Conservation (phyloP, 1,140 invertebrate species). For the Drosophila repleta region DNA sequence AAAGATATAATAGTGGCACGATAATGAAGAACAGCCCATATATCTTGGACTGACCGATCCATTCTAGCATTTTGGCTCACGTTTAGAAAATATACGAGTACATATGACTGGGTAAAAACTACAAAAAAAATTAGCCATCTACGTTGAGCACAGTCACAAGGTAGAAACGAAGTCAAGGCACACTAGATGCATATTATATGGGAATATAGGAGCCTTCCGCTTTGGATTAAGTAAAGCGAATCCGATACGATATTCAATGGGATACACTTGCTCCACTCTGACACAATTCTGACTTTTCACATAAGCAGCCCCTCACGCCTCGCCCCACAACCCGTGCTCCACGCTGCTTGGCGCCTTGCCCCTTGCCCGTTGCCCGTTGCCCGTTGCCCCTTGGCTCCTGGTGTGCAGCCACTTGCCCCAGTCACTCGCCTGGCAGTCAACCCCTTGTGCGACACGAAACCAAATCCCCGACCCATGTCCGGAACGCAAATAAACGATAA, state of each 20-base stretch:
- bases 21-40: not conserved
- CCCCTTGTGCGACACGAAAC: constrained; percentile 36
- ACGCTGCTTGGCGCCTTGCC: not conserved
- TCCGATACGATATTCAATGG: constrained; percentile 12
- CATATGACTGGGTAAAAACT: not conserved
- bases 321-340: not conserved
- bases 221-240: not conserved
- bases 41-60: not conserved
- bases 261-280: constrained; percentile 27
- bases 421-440: constrained; percentile 22
- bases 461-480: constrained; percentile 48
- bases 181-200: not conserved
- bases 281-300: constrained; percentile 52
- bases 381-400: constrained; percentile 11
- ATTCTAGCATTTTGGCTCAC: not conserved
- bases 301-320: constrained; percentile 6
- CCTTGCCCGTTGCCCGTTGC: not conserved
- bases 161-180: no score
- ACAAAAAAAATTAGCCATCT: not conserved
- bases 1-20: not conserved
- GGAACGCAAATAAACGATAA: constrained; percentile 78
- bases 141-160: not conserved
- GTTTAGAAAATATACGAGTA: not conserved
- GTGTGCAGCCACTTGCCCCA: constrained; percentile 40
- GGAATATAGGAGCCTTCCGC: no score